Evolutionary conservation across 2,113 vertebrate species (phyloP).

Genomic region (Hiodon tergisus): DNA sequence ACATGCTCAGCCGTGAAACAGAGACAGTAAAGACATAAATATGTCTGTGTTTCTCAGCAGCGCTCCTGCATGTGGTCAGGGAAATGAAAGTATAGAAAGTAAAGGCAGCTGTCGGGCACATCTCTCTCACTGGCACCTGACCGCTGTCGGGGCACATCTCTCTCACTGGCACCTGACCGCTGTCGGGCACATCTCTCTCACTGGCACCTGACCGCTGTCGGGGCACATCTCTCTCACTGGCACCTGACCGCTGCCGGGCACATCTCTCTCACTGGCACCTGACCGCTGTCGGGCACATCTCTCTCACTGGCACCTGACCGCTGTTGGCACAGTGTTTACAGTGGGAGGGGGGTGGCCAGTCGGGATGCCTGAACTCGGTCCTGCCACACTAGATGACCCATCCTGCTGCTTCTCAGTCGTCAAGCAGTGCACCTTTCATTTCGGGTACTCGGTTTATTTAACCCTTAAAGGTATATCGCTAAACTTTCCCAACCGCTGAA

Average conservation of each 20-base stretch:
- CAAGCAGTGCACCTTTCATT: neutral
- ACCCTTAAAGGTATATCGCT: neutral
- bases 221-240: no score
- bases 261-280: no score
- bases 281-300: no score
- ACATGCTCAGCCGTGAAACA: neutral
- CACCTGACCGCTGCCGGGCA: no score
- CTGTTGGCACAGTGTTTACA: conserved; percentile 45
- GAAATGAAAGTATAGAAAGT: conserved; percentile 1
- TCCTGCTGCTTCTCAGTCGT: neutral
- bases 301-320: neutral
- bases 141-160: no score
- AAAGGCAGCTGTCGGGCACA: conserved; percentile 11
- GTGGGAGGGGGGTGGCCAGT: conserved; percentile 25
- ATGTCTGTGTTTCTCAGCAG: conserved; percentile 14
- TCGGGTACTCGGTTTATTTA: neutral
- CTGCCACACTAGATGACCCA: neutral
- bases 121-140: no score
- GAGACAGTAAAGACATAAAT: conserved; percentile 40
- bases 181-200: no score
- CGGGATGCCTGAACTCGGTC: conserved; percentile 1
- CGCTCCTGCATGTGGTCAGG: conserved; percentile 40
- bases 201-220: no score
- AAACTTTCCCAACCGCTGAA: neutral
- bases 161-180: no score